phyloP scores from a whole-genome alignment of 2,888 invertebrate genomes.

The Disparrhopalites patrizii region DNA sequence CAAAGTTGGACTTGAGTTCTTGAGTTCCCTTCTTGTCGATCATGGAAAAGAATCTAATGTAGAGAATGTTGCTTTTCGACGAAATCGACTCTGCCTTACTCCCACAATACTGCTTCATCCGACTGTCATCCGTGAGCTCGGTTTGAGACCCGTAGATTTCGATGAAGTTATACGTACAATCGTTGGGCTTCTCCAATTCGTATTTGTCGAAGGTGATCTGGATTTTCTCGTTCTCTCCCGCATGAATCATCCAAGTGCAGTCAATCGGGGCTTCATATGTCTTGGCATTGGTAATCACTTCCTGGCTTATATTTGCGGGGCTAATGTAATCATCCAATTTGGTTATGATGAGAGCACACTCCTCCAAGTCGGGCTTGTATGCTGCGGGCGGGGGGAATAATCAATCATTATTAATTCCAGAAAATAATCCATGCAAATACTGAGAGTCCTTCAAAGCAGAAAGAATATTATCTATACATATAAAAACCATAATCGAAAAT shows the following conservation, averaged over 20 bases:
- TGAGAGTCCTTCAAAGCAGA: too few species aligned
- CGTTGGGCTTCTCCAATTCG: slow-evolving; percentile 66
- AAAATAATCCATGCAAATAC: too few species aligned
- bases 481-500: too few species aligned
- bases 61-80: slow-evolving; percentile 65
- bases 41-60: slow-evolving; percentile 69
- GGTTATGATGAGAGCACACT: slow-evolving; percentile 59
- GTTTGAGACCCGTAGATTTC: slow-evolving; percentile 66
- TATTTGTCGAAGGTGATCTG: slow-evolving; percentile 59
- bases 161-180: slow-evolving; percentile 71
- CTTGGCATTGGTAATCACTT: slow-evolving; percentile 56
- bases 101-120: slow-evolving; percentile 73
- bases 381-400: background rate
- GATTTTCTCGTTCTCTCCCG: slow-evolving; percentile 59
- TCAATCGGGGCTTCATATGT: slow-evolving; percentile 60
- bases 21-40: slow-evolving; percentile 38
- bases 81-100: slow-evolving; percentile 76
- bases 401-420: background rate
- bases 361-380: slow-evolving; percentile 51
- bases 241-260: slow-evolving; percentile 70
- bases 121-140: slow-evolving; percentile 55
- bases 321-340: slow-evolving; percentile 59
- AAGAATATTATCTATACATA: too few species aligned
- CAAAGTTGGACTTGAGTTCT: slow-evolving; percentile 34
- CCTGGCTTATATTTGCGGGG: slow-evolving; percentile 58